Percentiles rank a stretch among this genome's conserved stretches.
phyloP scores from a whole-genome alignment of 2,888 invertebrate genomes.

The Lithosia quadra region DNA sequence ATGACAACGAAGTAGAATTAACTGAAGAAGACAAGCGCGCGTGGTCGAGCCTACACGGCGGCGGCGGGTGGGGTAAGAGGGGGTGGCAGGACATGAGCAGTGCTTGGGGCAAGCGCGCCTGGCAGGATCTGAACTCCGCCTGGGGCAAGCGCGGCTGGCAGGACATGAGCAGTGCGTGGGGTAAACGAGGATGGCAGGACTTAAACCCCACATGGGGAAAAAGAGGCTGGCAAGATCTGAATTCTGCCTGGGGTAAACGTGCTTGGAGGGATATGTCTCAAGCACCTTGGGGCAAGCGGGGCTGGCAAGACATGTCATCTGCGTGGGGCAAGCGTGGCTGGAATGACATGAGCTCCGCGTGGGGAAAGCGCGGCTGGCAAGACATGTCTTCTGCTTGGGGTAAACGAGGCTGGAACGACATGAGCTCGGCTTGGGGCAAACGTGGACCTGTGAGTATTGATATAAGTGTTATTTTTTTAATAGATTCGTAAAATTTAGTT shows the following conservation, averaged over 20 bases:
- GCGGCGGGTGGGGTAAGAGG: constrained; percentile 87
- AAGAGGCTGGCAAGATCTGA: constrained; percentile 87
- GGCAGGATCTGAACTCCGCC: constrained; percentile 85
- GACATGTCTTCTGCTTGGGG: constrained; percentile 85
- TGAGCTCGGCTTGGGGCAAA: constrained; percentile 88
- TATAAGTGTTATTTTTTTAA: constrained; percentile 14
- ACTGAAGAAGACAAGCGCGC: constrained; percentile 88
- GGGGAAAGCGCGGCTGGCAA: constrained; percentile 88
- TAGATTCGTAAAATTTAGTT: background rate
- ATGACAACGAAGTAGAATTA: constrained; percentile 78
- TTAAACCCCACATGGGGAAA: constrained; percentile 87
- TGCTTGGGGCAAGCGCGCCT: constrained; percentile 88
- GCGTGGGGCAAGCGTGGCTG: constrained; percentile 88
- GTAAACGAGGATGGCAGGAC: constrained; percentile 88
- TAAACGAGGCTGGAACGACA: constrained; percentile 88
- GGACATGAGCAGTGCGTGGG: constrained; percentile 80
- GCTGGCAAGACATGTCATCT: constrained; percentile 84
- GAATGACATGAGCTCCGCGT: constrained; percentile 83
- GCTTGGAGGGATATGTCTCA: constrained; percentile 85
- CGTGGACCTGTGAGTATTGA: constrained; percentile 77
- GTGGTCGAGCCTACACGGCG: constrained; percentile 87
- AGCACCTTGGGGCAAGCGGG: constrained; percentile 86
- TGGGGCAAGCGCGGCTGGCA: constrained; percentile 89
- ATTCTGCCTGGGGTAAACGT: constrained; percentile 87
- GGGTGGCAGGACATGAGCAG: constrained; percentile 87